These are phyloP conservation scores for Coelinius sp. DNA, from an alignment of 2,888 invertebrate genomes.

Conservation along the genomic window DNA sequence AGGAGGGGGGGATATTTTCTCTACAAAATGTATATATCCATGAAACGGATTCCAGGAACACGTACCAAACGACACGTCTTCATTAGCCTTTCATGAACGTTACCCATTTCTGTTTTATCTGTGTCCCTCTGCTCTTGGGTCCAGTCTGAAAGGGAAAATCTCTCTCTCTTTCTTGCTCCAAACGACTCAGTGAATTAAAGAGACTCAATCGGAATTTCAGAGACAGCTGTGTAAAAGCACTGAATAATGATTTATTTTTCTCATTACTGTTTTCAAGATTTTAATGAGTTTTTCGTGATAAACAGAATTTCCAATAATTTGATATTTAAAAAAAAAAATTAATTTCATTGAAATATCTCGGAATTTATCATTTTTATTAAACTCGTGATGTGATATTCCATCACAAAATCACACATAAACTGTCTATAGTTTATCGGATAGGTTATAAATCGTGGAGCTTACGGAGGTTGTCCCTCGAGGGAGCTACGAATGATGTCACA, in stretches of 20 bases:
- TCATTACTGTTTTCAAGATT: not conserved
- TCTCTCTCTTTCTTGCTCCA: not conserved
- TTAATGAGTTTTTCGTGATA: not conserved
- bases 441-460: constrained; percentile 54
- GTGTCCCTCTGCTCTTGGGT: constrained; percentile 16
- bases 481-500: constrained; percentile 27
- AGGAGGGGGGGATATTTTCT: constrained; percentile 1
- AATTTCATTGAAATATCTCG: not conserved
- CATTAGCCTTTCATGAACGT: constrained; percentile 69
- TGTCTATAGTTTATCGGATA: constrained; percentile 41
- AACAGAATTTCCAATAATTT: too few species aligned
- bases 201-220: constrained; percentile 10
- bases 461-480: constrained; percentile 29
- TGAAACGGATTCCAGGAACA: constrained; percentile 62
- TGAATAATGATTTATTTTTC: not conserved
- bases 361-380: not conserved
- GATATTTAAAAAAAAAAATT: too few species aligned
- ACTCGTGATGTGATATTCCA: not conserved
- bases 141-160: not conserved
- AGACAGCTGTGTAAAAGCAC: not conserved
- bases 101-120: constrained; percentile 42
- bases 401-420: not conserved
- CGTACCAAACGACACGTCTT: constrained; percentile 64
- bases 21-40: constrained; percentile 3
- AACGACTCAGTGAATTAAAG: constrained; percentile 6